A percentile compares a stretch with the other conserved stretches of the same genome.
phyloP scores from a whole-genome alignment of 2,113 vertebrate genomes.

The Thymallus thymallus region DNA sequence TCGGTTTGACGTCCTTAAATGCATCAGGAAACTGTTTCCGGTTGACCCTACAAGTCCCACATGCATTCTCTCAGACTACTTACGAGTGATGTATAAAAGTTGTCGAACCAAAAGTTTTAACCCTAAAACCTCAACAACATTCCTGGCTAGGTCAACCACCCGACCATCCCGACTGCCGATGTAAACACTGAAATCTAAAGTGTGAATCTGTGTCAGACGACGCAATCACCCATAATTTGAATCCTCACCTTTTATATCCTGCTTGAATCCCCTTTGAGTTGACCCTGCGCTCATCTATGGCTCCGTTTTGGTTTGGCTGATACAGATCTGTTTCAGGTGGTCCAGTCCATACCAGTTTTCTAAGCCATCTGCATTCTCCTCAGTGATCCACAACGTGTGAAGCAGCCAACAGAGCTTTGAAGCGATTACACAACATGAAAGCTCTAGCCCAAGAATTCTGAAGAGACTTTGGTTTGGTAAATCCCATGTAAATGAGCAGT shows the following conservation, averaged over 20 bases:
- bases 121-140: no score
- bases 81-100: no score
- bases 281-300: slow-evolving; percentile 10
- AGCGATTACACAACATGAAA: neutral
- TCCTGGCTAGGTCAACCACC: no score
- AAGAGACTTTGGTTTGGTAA: neutral
- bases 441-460: slow-evolving; percentile 3
- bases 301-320: slow-evolving; percentile 4
- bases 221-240: slow-evolving; percentile 12
- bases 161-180: no score
- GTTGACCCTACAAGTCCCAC: no score
- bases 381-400: slow-evolving; percentile 5
- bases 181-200: neutral
- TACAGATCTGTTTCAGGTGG: neutral
- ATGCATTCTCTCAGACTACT: no score
- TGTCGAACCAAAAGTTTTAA: no score
- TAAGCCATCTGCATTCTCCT: slow-evolving; percentile 8
- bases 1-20: no score
- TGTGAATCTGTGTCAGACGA: neutral
- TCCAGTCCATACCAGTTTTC: neutral
- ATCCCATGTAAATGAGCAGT: slow-evolving; percentile 3
- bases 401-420: slow-evolving; percentile 5
- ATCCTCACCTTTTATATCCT: slow-evolving; percentile 3
- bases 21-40: no score
- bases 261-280: slow-evolving; percentile 12